These are phyloP conservation scores for Botia kubotai DNA, from an alignment of 2,797 vertebrate species.

Conservation along the genomic window DNA sequence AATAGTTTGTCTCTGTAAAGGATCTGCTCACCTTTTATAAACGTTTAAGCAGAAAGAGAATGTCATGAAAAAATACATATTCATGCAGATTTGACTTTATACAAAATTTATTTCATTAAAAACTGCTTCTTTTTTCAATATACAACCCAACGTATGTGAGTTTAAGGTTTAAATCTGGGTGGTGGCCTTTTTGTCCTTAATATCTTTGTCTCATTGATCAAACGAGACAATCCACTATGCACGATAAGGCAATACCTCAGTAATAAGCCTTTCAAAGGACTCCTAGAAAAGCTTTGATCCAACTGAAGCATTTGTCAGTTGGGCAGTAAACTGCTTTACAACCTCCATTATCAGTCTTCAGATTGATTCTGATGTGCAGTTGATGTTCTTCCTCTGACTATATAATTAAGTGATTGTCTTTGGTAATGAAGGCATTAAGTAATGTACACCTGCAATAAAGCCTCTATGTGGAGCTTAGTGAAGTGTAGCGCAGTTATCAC, in stretches of 20 bases:
- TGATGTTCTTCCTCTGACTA: slow-evolving; percentile 55
- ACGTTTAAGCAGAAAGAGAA: not conserved
- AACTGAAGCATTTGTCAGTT: slow-evolving; percentile 36
- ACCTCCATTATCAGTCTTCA: slow-evolving; percentile 48
- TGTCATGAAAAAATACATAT: not conserved
- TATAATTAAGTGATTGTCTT: slow-evolving; percentile 65
- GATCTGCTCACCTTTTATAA: not conserved
- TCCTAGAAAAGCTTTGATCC: slow-evolving; percentile 34
- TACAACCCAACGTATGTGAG: not conserved
- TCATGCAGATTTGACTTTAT: not conserved
- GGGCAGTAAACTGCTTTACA: slow-evolving; percentile 49
- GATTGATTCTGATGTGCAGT: slow-evolving; percentile 56
- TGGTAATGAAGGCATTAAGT: slow-evolving; percentile 63
- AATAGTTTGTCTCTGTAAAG: not conserved
- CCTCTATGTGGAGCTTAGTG: slow-evolving; percentile 49
- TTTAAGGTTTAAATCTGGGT: not conserved
- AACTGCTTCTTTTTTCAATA: not conserved
- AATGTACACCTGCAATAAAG: slow-evolving; percentile 57
- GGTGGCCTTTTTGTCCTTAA: not conserved
- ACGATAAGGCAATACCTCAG: slow-evolving; percentile 9
- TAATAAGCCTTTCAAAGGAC: slow-evolving; percentile 21
- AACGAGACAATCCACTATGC: slow-evolving; percentile 6
- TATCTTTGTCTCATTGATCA: slow-evolving; percentile 1
- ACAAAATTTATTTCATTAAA: not conserved
- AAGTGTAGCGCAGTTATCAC: slow-evolving; percentile 58